phyloP scores from a whole-genome alignment of 2,888 invertebrate genomes.

The Parnassius smintheus region DNA sequence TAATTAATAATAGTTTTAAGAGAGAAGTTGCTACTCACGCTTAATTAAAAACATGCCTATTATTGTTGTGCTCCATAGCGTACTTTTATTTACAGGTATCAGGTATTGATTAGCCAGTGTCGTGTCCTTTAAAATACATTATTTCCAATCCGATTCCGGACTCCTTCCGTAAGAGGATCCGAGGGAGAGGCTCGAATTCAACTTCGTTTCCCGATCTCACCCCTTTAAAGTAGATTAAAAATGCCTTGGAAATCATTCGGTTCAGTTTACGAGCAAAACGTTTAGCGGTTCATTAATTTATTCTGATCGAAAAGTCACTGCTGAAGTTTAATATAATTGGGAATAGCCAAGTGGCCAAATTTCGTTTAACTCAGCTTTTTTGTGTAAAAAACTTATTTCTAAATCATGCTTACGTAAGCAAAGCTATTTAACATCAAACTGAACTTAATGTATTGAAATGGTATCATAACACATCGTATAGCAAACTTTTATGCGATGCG shows the following conservation, averaged over 20 bases:
- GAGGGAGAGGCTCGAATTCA: constrained; percentile 10
- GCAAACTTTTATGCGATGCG: too few relatives aligned
- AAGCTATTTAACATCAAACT: too few relatives aligned
- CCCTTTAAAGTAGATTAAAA: constrained; percentile 24
- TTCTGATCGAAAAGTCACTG: not conserved
- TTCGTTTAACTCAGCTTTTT: not conserved
- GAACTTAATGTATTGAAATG: too few relatives aligned
- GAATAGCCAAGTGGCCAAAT: not conserved
- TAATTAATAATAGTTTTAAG: too few relatives aligned
- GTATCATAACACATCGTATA: too few relatives aligned
- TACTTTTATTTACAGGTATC: not conserved
- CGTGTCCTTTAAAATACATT: constrained; percentile 9
- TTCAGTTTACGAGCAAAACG: constrained; percentile 1
- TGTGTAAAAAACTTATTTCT: not conserved
- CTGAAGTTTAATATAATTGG: not conserved
- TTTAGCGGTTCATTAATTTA: constrained; percentile 7
- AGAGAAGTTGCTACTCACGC: too few relatives aligned
- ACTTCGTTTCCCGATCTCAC: constrained; percentile 10
- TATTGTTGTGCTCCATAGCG: too few relatives aligned
- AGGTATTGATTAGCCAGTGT: not conserved
- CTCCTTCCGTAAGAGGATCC: not conserved
- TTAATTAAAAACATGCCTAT: too few relatives aligned
- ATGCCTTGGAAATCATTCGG: constrained; percentile 6
- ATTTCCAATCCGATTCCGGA: constrained; percentile 5
- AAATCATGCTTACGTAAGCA: too few relatives aligned